Evolutionary conservation across 1,140 invertebrate genomes (phyloP), one percentile per base, ranked within the genome.

Genomic region (Eubasilissa regina): DNA sequence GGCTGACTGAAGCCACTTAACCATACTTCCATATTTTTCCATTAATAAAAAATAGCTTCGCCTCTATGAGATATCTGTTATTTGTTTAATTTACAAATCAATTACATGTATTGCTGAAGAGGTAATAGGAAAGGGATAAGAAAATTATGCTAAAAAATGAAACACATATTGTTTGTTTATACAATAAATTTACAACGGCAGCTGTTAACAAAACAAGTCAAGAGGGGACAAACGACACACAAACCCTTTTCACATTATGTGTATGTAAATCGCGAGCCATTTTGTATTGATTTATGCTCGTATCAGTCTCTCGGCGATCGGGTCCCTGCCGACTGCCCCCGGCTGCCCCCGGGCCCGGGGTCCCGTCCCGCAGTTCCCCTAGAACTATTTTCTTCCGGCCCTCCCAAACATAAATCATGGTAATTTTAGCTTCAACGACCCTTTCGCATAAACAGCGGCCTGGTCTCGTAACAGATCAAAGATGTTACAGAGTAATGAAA

Each of bases 221-320:
- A 21, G 55, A 15, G 55, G 55, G 11, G 12, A 21, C 25, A 35
- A 12, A 43, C 13, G 60, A 35, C 11, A n/a, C 11, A 43, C 35
- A 43, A 35, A 43, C 60, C 60, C 60, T 64, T 35, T 64, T 35
- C 60, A 64, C 25, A 25, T 64, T 64, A 43, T 25, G n/a, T 15
- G 9, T 64, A 64, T 64, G 60, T 21, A 64, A 64, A 64, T 64
- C 60, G 35, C 35, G 13, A 25, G 25, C 25, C 60, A 43, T 64
- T 64, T 43, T 43, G 21, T 64, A 64, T 64, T 64, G 60, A 64
- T 64, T 64, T 64, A 64, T 64, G 60, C 13, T 13, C 60, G 11
- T 51, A 51, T 64, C 60, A 64, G 60, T 25, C 25, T 35, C 25
- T 35, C 35, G 60, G 60, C 25, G 60, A 35, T 7, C 15, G 17